Evolutionary conservation across 1,140 invertebrate species (phyloP), one percentile per base, ranked within the genome.

Genomic region (Drosophila punjabiensis): DNA sequence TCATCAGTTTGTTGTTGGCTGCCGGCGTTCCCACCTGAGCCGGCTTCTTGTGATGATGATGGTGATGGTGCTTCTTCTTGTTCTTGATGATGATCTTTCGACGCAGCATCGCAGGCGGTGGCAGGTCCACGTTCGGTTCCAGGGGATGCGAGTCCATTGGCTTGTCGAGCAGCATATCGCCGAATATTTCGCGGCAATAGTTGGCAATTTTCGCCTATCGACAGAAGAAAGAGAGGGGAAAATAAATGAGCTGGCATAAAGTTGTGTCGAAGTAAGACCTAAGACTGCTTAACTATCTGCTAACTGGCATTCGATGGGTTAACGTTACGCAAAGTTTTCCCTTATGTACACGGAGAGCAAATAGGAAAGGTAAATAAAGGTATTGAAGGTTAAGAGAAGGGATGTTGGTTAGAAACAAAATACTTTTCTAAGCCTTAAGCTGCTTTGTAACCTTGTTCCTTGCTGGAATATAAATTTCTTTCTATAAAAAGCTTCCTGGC

Each of bases 81-180:
- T 99, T 99, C 94, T 99, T 99, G 67, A 99, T 98, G 61, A 99
- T 97, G 68, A 99, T 99, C 94, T 99, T 99, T 65, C 97, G 95
- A 82, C 96, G 97, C 30, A 99, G 92, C 48, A 96, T 88, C 9
- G 96, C 95, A 1, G 98, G 98, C 30, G 98, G 97, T 18, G 99
- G 99, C 63, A 99, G 93, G 53, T 97, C 95, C 73, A 96, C 94
- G 90, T 97, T 97, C 83, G 95, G 94, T 86, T 95, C 95, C 93
- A 99, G 96, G 81, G 96, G 97, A 94, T 98, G 96, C 66, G 95
- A 96, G 58, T 99, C 97, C 60, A 99, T 93, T 4, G 98, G 97
- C 77, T 95, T 95, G 81, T 98, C 98, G 35, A 99, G 95, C 61
- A 99, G 94, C 96, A 98, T 98, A 61, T 99, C 98, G 52, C 98